Conservation (phyloP, 2,888 invertebrate genomes). For the Eulithis testata region DNA sequence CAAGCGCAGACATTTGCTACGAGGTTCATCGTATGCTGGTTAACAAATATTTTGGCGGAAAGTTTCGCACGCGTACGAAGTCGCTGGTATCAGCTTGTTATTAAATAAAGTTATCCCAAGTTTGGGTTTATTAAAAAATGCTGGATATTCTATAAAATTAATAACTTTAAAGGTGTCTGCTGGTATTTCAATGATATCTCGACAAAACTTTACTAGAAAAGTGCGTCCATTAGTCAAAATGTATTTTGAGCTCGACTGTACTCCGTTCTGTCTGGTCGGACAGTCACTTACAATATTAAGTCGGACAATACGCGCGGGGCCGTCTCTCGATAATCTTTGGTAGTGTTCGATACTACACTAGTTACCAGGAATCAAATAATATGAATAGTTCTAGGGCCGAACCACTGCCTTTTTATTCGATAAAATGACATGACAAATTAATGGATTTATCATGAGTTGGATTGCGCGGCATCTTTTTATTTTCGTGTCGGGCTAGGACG, state of each 20-base stretch:
- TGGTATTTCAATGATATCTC: slow-evolving; percentile 17
- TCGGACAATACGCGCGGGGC: slow-evolving; percentile 65
- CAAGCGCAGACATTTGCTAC: too few species aligned
- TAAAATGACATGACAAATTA: slow-evolving; percentile 84
- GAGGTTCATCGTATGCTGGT: too few species aligned
- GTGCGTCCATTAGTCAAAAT: slow-evolving; percentile 28
- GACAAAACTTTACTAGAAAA: slow-evolving; percentile 26
- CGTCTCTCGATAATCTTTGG: slow-evolving; percentile 72
- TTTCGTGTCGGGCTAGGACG: slow-evolving; percentile 78
- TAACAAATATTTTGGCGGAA: too few species aligned
- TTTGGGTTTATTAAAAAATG: too few species aligned
- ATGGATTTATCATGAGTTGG: slow-evolving; percentile 83
- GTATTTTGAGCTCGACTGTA: slow-evolving; percentile 55
- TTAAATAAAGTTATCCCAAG: too few species aligned
- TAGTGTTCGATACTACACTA: slow-evolving; percentile 65
- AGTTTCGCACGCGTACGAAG: too few species aligned
- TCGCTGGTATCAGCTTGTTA: too few species aligned
- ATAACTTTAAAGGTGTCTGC: slow-evolving; percentile 21
- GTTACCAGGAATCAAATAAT: slow-evolving; percentile 67
- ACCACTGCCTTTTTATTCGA: slow-evolving; percentile 53
- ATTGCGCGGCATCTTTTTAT: slow-evolving; percentile 74
- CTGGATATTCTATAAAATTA: background rate
- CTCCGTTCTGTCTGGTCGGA: slow-evolving; percentile 47
- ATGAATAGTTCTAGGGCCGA: slow-evolving; percentile 28
- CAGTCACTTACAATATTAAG: slow-evolving; percentile 76